These are phyloP conservation scores for Acheta domesticus DNA, from an alignment of 2,888 invertebrate genomes.

Conservation along the genomic window DNA sequence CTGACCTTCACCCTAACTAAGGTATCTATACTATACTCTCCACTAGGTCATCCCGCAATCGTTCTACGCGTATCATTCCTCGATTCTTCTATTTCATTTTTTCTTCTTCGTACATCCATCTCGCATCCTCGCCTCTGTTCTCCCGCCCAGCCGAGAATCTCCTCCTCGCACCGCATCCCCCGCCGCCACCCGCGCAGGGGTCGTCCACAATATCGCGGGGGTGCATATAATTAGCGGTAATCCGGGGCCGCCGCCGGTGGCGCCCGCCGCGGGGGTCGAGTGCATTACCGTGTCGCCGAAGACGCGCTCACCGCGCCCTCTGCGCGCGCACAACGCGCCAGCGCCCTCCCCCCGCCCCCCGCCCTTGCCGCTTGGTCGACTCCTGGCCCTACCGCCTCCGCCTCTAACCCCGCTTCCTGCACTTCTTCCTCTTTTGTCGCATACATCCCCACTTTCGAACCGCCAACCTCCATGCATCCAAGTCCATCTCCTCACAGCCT, in stretches of 20 bases:
- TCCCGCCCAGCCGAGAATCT: neutral
- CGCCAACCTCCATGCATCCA: too few relatives aligned
- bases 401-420: too few relatives aligned
- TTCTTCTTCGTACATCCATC: neutral
- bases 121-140: neutral
- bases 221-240: slow-evolving; percentile 18
- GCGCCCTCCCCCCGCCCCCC: neutral
- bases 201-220: neutral
- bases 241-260: neutral
- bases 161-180: neutral
- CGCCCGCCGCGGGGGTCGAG: neutral
- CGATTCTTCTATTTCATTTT: too few relatives aligned
- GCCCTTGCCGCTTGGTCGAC: too few relatives aligned
- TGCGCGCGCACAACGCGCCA: neutral
- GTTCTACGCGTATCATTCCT: too few relatives aligned
- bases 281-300: slow-evolving; percentile 9
- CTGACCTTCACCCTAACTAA: too few relatives aligned
- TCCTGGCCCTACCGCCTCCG: too few relatives aligned
- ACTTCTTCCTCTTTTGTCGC: too few relatives aligned
- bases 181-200: neutral
- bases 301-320: neutral
- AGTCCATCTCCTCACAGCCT: too few relatives aligned
- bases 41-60: too few relatives aligned
- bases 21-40: too few relatives aligned
- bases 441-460: too few relatives aligned